Percentiles rank a stretch among this genome's conserved stretches.
phyloP scores from a whole-genome alignment of 2,797 vertebrate genomes.

The Poecile montanus region DNA sequence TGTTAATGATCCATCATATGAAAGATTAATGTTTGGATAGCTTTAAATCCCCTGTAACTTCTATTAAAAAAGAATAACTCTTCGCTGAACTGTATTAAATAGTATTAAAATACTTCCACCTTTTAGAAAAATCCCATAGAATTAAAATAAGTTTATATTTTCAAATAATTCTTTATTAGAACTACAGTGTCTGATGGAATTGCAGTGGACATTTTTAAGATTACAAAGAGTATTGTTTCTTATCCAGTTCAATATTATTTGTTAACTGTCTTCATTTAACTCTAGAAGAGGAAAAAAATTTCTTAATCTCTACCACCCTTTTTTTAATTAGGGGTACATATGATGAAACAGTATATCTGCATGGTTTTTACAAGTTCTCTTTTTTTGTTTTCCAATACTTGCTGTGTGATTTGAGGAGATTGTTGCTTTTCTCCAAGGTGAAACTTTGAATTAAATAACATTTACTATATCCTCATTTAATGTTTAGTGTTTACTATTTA shows the following conservation, averaged over 20 bases:
- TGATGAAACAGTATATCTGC: neutral
- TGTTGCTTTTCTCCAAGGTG: neutral
- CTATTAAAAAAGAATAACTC: neutral
- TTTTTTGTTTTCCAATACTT: neutral
- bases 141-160: neutral
- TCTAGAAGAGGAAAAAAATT: neutral
- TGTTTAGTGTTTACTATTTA: conserved; percentile 37
- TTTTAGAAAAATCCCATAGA: neutral
- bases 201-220: neutral
- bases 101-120: neutral
- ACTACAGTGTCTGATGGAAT: neutral
- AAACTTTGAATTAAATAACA: conserved; percentile 32
- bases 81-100: neutral
- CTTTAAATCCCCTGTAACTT: neutral
- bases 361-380: neutral
- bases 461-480: neutral
- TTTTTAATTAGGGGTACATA: neutral
- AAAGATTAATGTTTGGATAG: neutral
- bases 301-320: neutral
- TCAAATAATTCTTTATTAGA: neutral
- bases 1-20: neutral
- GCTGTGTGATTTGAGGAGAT: neutral
- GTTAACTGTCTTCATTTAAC: neutral
- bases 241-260: neutral
- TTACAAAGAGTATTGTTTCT: neutral